These are phyloP conservation scores for Cryptops parisi DNA, from an alignment of 2,888 invertebrate genomes.

Conservation along the genomic window DNA sequence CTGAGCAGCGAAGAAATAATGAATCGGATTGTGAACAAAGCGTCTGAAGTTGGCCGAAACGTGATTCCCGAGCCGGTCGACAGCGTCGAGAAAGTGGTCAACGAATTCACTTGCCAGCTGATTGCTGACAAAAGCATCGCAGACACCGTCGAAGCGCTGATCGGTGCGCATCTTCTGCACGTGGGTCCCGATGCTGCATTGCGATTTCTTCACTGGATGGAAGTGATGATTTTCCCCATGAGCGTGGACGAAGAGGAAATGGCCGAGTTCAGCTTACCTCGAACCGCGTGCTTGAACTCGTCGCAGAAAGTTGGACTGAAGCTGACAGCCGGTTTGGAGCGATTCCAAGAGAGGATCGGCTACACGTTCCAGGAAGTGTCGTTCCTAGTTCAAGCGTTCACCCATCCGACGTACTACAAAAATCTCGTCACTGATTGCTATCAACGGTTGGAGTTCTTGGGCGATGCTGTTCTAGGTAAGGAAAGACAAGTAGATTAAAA, in stretches of 20 bases:
- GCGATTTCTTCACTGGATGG: constrained; percentile 19
- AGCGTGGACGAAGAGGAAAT: constrained; percentile 20
- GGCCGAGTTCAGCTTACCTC: constrained; percentile 27
- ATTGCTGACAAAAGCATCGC: constrained; percentile 46
- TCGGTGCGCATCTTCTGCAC: constrained; percentile 55
- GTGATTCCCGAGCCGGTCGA: not conserved
- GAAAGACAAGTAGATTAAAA: too few relatives aligned
- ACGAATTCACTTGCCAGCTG: constrained; percentile 8
- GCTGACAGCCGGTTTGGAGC: constrained; percentile 27
- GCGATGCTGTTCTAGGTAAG: constrained; percentile 66
- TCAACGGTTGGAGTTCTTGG: constrained; percentile 78
- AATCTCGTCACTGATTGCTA: constrained; percentile 77
- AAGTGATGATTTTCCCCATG: constrained; percentile 20
- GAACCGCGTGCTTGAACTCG: constrained; percentile 27
- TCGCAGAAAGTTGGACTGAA: not conserved
- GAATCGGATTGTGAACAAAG: not conserved
- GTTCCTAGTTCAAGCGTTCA: constrained; percentile 75
- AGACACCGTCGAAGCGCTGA: constrained; percentile 71
- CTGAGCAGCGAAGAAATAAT: not conserved
- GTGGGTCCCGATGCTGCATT: constrained; percentile 37
- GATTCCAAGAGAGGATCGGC: constrained; percentile 43
- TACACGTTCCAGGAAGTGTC: constrained; percentile 68
- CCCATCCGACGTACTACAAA: constrained; percentile 74
- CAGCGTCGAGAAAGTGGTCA: not conserved
- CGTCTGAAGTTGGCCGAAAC: not conserved